phyloP scores from a whole-genome alignment of 2,113 vertebrate species.

The Craseonycteris thonglongyai region DNA sequence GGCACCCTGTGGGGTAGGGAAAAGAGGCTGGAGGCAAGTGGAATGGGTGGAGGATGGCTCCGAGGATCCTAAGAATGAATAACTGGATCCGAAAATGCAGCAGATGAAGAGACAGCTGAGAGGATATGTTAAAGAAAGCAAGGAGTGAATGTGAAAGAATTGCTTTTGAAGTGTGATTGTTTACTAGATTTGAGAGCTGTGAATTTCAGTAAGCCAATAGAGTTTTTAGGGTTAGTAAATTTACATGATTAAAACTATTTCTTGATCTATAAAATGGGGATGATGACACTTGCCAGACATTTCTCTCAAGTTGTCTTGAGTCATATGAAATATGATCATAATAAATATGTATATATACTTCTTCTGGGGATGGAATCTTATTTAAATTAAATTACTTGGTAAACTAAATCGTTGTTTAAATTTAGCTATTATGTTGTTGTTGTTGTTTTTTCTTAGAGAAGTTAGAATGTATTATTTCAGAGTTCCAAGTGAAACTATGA shows the following conservation, averaged over 20 bases:
- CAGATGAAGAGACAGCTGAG: not conserved
- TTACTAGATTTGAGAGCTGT: not conserved
- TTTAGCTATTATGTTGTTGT: not conserved
- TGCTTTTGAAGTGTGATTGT: not conserved
- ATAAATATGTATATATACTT: not conserved
- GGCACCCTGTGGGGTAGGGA: rapidly evolving
- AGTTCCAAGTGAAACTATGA: not conserved
- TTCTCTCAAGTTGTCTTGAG: not conserved
- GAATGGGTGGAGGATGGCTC: not conserved
- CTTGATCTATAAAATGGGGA: not conserved
- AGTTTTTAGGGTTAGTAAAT: not conserved
- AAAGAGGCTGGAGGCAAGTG: not conserved
- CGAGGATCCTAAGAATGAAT: not conserved
- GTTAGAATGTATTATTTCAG: not conserved
- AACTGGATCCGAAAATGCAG: not conserved
- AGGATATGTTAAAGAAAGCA: not conserved
- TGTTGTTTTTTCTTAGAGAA: not conserved
- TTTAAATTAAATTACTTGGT: not conserved
- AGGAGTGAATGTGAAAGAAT: not conserved
- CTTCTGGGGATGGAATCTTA: not conserved
- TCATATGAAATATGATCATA: not conserved
- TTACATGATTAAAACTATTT: not conserved
- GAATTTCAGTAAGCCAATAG: not conserved
- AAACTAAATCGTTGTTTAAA: not conserved
- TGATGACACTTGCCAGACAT: not conserved